Conservation (phyloP, 2,113 vertebrate species). For the Gobiocypris rarus region DNA sequence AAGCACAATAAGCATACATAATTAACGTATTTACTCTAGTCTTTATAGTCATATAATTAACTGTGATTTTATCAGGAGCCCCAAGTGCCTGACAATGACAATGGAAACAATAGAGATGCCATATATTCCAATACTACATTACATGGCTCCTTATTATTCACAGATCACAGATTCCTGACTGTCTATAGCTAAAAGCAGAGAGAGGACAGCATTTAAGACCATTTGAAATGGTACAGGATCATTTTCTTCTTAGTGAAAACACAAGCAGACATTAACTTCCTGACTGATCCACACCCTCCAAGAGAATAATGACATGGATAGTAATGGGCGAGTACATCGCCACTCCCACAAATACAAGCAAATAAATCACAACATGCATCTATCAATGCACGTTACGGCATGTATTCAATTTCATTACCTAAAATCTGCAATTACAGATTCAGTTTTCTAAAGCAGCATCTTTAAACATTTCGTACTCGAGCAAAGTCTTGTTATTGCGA, state of each 20-base stretch:
- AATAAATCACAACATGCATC: constrained; percentile 20
- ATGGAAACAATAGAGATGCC: constrained; percentile 37
- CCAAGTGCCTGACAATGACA: constrained; percentile 26
- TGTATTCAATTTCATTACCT: neutral
- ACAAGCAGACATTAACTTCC: constrained; percentile 21
- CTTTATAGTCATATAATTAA: neutral
- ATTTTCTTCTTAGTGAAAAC: neutral
- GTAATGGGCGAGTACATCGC: constrained; percentile 13
- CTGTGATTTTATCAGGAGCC: neutral
- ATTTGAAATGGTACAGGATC: neutral
- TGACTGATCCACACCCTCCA: constrained; percentile 33
- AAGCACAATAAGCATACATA: neutral
- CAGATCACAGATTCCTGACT: neutral
- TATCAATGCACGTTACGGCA: neutral
- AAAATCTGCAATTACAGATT: neutral
- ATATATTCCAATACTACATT: neutral
- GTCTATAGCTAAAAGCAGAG: neutral
- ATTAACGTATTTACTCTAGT: neutral
- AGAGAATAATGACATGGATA: constrained; percentile 17
- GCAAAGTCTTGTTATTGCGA: neutral
- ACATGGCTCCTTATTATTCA: neutral
- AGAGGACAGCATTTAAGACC: neutral
- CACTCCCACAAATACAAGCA: constrained; percentile 33
- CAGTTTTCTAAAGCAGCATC: constrained; percentile 18
- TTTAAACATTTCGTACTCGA: neutral